Conservation (phyloP, 2,113 vertebrate genomes). For the Deroptyus accipitrinus region DNA sequence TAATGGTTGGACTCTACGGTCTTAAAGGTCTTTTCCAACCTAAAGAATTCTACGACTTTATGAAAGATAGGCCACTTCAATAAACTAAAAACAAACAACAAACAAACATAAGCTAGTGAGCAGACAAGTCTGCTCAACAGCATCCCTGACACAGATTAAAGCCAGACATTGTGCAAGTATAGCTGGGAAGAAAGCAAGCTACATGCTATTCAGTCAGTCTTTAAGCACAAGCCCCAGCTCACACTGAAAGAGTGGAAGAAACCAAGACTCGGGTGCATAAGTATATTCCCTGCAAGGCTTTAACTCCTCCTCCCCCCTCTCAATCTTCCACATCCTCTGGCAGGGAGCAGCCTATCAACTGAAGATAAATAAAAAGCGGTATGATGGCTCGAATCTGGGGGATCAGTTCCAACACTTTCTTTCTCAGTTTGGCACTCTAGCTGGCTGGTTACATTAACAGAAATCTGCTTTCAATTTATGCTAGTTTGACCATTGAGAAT, state of each 20-base stretch:
- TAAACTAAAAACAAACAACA: neutral
- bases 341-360: neutral
- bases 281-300: neutral
- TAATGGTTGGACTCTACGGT: neutral
- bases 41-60: neutral
- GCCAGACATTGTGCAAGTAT: neutral
- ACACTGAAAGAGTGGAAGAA: slow-evolving; percentile 3
- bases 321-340: neutral
- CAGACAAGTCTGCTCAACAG: neutral
- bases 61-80: neutral
- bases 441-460: neutral
- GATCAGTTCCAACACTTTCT: neutral
- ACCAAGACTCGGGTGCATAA: neutral
- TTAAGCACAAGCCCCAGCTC: neutral
- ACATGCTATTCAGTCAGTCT: neutral
- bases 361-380: neutral
- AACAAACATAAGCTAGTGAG: neutral
- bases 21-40: neutral
- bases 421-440: neutral
- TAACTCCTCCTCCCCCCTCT: neutral
- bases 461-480: slow-evolving; percentile 57
- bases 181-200: neutral
- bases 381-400: neutral
- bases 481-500: neutral
- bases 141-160: neutral